Conservation (phyloP, 92 coral and sea anemone species). For the Hydrozoanthus gracilis region DNA sequence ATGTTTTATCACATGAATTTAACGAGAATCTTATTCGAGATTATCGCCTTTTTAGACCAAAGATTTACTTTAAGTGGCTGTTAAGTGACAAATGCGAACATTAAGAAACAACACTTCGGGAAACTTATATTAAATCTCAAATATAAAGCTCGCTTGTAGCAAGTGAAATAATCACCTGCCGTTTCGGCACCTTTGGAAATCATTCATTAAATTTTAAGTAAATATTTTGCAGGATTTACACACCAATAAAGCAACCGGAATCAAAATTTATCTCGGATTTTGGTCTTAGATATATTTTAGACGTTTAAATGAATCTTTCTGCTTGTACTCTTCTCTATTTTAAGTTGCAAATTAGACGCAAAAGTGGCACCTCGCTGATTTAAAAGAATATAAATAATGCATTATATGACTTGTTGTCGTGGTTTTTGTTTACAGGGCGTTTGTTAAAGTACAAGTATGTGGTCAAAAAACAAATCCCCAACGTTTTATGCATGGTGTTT, state of each 20-base stretch:
- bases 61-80: not conserved
- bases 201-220: not conserved
- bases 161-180: not conserved
- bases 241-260: not conserved
- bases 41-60: not conserved
- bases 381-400: constrained; percentile 2
- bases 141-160: not conserved
- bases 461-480: not conserved
- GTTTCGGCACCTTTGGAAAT: not conserved
- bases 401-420: constrained; percentile 7
- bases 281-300: not conserved
- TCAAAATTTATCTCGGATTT: not conserved
- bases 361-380: not conserved
- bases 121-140: not conserved
- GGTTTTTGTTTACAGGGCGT: constrained; percentile 9
- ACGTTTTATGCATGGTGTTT: too few species aligned
- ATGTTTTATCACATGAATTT: not conserved
- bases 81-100: not conserved
- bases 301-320: not conserved
- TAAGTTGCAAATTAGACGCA: not conserved
- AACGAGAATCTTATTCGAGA: not conserved
- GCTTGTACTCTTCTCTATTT: not conserved
- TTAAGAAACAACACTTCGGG: not conserved
- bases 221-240: not conserved
- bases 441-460: constrained; percentile 11